Base-by-base conservation (phyloP, 2,888 invertebrate genomes). In the Drosophila eohydei region DNA sequence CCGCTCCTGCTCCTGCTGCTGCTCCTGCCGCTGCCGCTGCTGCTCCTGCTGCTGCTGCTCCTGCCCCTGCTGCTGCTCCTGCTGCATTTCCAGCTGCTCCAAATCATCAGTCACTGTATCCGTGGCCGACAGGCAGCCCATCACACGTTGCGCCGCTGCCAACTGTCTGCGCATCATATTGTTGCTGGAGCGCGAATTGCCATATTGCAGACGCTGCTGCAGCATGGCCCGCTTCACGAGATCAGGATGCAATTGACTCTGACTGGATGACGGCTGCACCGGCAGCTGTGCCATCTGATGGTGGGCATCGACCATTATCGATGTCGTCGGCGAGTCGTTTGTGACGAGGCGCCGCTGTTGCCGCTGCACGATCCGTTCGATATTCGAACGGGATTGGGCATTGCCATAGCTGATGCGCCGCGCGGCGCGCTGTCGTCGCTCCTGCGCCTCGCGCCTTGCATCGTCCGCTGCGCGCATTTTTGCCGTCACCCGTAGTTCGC, bases 381-480 rank as follows among this genome's bases (percentile, higher is more conserved):
- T 65, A 43, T 91, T 91, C 32, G 74, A 80, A 2, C 81, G 79
- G 4, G 91, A 91, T 32, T 82, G 82, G 2, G 83, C 82, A 59
- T 91, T 91, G 50, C 91, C 91, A 32, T 91, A 91, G 41, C 74
- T 79, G 8, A 78, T 83, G 26, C 91, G 88, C 4, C 81, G 83
- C 7, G 78, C 80, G 1, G 80, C 74, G 6, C 81, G 74, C 5
- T 83, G 78, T 5, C 88, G 76, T 0, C 77, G 78, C 14, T 87
- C 79, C 40, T 50, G 52, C 0, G 72, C 84, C 8, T 69, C 68
- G 0, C 71, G 71, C 0, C 72, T 63, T 3, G 69, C 71, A 6
- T 74, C 71, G 11, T 74, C 74, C 0, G 60, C 81, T 0, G 74
- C 81, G 2, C 65, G 77, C 74, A 75, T 60, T 34, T 78, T 83